These are phyloP conservation scores for Setophaga petechia DNA, from an alignment of 2,113 vertebrate genomes.

Conservation along the genomic window DNA sequence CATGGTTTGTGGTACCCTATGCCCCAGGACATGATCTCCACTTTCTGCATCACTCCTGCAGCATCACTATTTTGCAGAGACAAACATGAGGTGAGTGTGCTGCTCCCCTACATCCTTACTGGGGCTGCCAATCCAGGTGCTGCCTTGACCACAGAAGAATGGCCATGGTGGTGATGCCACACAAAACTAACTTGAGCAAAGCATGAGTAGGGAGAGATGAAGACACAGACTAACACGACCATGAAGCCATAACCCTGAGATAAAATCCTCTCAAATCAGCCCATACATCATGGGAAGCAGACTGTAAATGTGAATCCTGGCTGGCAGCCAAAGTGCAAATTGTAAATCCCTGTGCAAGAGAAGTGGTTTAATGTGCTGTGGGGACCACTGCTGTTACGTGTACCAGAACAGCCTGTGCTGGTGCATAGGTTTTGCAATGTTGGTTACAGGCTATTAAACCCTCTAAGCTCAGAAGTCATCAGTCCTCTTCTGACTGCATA, in stretches of 20 bases:
- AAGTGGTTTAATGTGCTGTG: not conserved
- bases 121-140: not conserved
- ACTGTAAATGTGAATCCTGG: slow-evolving; percentile 31
- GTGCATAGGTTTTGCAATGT: not conserved
- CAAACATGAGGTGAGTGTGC: accelerated
- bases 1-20: not conserved
- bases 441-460: slow-evolving; percentile 46
- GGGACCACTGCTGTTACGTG: not conserved
- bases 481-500: not conserved
- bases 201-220: not conserved
- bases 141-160: not conserved
- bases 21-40: accelerated
- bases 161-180: accelerated
- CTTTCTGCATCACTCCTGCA: accelerated
- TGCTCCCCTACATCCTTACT: not conserved
- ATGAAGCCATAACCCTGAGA: not conserved
- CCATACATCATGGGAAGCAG: not conserved
- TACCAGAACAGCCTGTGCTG: slow-evolving; percentile 20
- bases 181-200: not conserved
- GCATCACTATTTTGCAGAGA: not conserved
- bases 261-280: not conserved
- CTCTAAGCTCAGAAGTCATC: not conserved
- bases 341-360: not conserved
- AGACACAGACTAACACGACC: not conserved
- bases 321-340: slow-evolving; percentile 15